These are phyloP conservation scores for Lycocerus yunnanus DNA, from an alignment of 2,888 invertebrate species.

Conservation along the genomic window DNA sequence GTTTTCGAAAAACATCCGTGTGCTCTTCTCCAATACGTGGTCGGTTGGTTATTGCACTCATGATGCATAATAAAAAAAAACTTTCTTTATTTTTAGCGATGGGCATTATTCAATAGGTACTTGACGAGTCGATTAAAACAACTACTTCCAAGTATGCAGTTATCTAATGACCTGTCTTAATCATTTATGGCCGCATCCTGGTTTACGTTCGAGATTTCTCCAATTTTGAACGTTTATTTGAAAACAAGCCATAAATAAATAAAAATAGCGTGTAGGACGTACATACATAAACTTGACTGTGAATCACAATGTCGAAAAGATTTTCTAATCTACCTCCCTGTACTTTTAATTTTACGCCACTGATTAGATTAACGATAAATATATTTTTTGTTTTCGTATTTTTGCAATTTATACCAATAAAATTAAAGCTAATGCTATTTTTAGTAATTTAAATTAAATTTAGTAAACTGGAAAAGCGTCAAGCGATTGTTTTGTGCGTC, in stretches of 20 bases:
- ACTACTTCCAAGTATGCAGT: background rate
- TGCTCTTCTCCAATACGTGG: background rate
- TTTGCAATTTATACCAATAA: background rate
- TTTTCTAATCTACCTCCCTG: too few species aligned
- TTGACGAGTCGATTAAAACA: background rate
- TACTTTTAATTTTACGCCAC: background rate
- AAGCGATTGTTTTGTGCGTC: background rate
- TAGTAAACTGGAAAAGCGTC: background rate
- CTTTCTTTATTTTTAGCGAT: background rate
- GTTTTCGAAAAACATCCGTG: conserved; percentile 2
- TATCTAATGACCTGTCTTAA: background rate
- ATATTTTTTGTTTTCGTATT: background rate
- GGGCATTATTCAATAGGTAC: background rate
- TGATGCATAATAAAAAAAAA: background rate
- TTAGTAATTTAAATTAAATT: background rate
- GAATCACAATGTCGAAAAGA: background rate
- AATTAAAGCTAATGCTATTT: background rate
- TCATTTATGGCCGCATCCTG: background rate
- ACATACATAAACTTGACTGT: background rate
- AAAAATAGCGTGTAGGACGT: background rate
- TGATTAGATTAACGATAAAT: background rate
- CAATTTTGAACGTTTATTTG: background rate
- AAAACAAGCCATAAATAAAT: background rate
- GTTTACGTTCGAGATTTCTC: background rate
- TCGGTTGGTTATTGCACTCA: background rate